A percentile compares a stretch with the other conserved stretches of the same genome.
phyloP scores from a whole-genome alignment of 2,888 invertebrate species.

The Harpalus rufipes region DNA sequence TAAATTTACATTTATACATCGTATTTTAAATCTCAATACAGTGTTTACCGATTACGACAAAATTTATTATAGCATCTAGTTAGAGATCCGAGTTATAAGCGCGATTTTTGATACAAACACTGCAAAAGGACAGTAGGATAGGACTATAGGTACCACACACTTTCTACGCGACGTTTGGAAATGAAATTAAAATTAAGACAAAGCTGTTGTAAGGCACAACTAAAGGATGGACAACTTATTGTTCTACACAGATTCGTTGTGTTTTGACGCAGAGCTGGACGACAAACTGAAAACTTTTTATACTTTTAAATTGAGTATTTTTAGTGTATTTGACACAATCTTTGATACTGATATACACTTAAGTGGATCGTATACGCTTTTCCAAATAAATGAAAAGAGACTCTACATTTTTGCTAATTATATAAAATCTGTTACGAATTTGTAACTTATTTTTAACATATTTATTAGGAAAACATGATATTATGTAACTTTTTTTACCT shows the following conservation, averaged over 20 bases:
- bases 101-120: constrained; percentile 43
- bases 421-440: no score
- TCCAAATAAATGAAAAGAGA: no score
- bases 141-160: constrained; percentile 42
- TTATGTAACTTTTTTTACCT: no score
- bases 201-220: constrained; percentile 60
- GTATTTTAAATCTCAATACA: constrained; percentile 54
- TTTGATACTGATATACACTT: no score
- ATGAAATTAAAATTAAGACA: background rate
- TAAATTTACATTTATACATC: constrained; percentile 64
- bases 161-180: background rate
- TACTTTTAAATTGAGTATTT: no score
- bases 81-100: constrained; percentile 8
- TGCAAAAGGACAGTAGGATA: constrained; percentile 29
- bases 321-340: no score
- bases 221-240: constrained; percentile 61
- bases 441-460: no score
- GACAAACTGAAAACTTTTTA: no score
- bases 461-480: no score
- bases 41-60: constrained; percentile 62
- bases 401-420: no score
- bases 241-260: constrained; percentile 57
- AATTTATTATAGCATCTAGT: constrained; percentile 33
- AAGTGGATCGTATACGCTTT: no score
- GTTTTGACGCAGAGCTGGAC: no score